Evolutionary conservation across 2,797 vertebrate genomes (phyloP).

Genomic region (Naso thynnoides): DNA sequence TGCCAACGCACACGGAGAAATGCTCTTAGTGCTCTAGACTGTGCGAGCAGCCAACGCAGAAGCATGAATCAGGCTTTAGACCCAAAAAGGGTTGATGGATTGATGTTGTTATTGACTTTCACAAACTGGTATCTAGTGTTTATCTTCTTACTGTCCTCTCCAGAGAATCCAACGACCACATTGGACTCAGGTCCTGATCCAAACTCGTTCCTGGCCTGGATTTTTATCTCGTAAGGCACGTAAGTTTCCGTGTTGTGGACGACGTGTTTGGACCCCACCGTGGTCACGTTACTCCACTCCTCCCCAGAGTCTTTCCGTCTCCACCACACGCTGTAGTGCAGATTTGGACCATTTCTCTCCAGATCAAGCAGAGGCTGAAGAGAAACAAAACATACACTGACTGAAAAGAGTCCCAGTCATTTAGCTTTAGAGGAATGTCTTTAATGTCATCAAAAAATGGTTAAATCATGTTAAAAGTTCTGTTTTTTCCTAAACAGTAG

Average conservation of each 20-base stretch:
- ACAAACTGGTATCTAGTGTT: not conserved
- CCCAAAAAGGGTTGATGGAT: not conserved
- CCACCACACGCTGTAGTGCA: conserved; percentile 92
- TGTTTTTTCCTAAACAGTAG: not conserved
- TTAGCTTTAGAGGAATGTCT: not conserved
- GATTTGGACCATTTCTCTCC: conserved; percentile 91
- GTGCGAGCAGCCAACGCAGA: too few species aligned
- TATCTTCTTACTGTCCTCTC: conserved; percentile 93
- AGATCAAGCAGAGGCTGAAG: conserved; percentile 85
- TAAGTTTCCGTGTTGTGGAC: conserved; percentile 91
- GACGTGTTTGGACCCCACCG: conserved; percentile 82
- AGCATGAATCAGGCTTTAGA: not conserved
- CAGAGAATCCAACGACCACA: conserved; percentile 90
- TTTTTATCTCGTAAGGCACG: conserved; percentile 93
- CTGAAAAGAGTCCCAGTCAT: not conserved
- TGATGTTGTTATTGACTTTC: not conserved
- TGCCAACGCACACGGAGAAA: too few species aligned
- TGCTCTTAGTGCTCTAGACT: too few species aligned
- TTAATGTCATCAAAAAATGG: not conserved
- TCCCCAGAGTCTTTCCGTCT: conserved; percentile 85
- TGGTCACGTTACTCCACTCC: conserved; percentile 90
- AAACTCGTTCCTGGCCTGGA: conserved; percentile 94
- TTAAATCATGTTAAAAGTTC: not conserved
- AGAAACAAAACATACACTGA: not conserved
- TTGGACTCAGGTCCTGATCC: conserved; percentile 90